A percentile compares a stretch with the other conserved stretches of the same genome.
phyloP scores from a whole-genome alignment of 2,113 vertebrate genomes.

The Halcyon senegalensis region DNA sequence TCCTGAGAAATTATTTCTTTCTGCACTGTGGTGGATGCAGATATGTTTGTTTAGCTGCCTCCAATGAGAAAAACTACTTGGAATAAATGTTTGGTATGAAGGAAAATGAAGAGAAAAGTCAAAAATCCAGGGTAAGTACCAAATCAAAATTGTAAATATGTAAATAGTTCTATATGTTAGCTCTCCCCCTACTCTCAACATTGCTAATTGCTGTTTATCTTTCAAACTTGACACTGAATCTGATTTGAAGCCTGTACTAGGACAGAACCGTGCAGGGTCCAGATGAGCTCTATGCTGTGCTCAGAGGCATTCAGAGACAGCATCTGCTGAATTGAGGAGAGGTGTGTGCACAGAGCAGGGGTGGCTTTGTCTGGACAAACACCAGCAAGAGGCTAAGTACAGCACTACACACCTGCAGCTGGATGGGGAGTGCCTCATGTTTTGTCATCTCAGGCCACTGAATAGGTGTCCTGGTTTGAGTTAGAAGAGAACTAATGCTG shows the following conservation, averaged over 20 bases:
- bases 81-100: not conserved
- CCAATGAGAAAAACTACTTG: not conserved
- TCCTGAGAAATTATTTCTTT: not conserved
- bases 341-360: not conserved
- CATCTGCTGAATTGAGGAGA: fast-evolving
- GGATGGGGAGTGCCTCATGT: fast-evolving
- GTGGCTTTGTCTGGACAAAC: not conserved
- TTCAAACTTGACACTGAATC: not conserved
- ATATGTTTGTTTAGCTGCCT: not conserved
- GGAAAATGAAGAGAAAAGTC: not conserved
- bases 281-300: fast-evolving
- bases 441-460: not conserved
- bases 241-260: not conserved
- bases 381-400: not conserved
- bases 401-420: fast-evolving
- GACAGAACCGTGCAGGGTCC: fast-evolving
- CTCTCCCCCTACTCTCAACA: fast-evolving
- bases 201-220: not conserved
- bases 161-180: not conserved
- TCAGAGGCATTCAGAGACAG: not conserved
- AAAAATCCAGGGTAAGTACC: not conserved
- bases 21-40: not conserved
- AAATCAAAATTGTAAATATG: not conserved
- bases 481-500: no score
- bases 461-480: no score